Base-by-base conservation (phyloP, 2,113 vertebrate species). In the Physeter macrocephalus region DNA sequence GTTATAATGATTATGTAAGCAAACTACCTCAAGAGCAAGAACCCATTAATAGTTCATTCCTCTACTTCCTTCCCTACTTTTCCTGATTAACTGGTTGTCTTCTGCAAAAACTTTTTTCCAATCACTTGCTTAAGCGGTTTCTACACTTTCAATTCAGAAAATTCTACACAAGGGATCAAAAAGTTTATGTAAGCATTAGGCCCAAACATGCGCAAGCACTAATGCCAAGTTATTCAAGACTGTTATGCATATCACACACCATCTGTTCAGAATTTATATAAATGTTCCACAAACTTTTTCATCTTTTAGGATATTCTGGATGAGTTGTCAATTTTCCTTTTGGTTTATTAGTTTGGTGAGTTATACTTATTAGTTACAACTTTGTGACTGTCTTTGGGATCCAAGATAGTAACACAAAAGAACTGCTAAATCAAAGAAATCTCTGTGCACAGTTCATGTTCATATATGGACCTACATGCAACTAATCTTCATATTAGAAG, bases 11-110 rank as follows among this genome's bases (percentile, higher is more conserved):
- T 87, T 96, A 82, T 12, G 20, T 39, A 85, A 96, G 91, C 6
- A 95, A 94, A 86, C 82, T 21, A 57, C 39, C 86, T 97, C 92
- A 96, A 86, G 90, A 93, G 82, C 67, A 86, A 46, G 69, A 89
- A 15, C 0, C 8, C 43, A 23, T 66, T 92, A 46, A 91, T 72
- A 97, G 85, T 96, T 96, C 88, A 98, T 96, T 97, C 94, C 90
- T 90, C 88, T 97, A 95, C n/a, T 96, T 96, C 93, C 87, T 94
- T 49, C 72, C 43, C 96, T 92, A 92, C 80, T 96, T 96, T 97
- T 95, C 96, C 74, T 95, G 72, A 93, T 94, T 94, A 95, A 93
- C 57, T 96, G 43, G 88, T 61, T 96, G 67, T 8, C 57, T 71
- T 49, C 64, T 89, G 49, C 64, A 36, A 93, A 85, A 85, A 46